phyloP scores from a whole-genome alignment of 2,113 vertebrate genomes.

The Brachionichthys hirsutus region DNA sequence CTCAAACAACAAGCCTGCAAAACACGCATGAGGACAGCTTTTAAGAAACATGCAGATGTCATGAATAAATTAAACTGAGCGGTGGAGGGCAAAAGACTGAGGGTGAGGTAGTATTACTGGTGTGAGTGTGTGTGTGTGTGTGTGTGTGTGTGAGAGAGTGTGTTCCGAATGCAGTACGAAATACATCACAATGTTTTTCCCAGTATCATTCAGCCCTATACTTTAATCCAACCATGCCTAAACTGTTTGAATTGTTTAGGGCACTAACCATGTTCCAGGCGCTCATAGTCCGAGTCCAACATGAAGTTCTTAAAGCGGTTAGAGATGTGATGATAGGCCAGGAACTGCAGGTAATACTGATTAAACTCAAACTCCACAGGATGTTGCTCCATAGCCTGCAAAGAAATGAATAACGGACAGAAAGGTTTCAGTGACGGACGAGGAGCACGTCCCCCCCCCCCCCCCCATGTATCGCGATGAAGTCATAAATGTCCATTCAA shows the following conservation, averaged over 20 bases:
- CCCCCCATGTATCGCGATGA: conserved; percentile 5
- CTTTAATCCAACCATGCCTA: too few species aligned
- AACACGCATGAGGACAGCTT: conserved; percentile 48
- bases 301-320: conserved; percentile 99
- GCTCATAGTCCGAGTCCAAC: conserved; percentile 97
- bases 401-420: conserved; percentile 47
- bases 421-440: conserved; percentile 7
- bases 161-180: too few species aligned
- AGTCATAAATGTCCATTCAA: conserved; percentile 41
- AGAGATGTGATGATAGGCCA: conserved; percentile 97
- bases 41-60: neutral
- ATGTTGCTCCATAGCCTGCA: conserved; percentile 91
- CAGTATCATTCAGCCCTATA: too few species aligned
- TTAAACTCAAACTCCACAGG: conserved; percentile 98
- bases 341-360: conserved; percentile 96
- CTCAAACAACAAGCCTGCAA: conserved; percentile 90
- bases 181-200: too few species aligned
- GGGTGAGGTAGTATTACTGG: too few species aligned
- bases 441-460: conserved; percentile 6
- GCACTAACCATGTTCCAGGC: conserved; percentile 93
- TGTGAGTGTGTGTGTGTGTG: too few species aligned
- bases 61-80: too few species aligned
- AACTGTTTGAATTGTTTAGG: neutral
- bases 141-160: too few species aligned
- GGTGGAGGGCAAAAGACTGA: too few species aligned